These are phyloP conservation scores for Danio aesculapii DNA, from an alignment of 2,797 vertebrate species.

Conservation along the genomic window DNA sequence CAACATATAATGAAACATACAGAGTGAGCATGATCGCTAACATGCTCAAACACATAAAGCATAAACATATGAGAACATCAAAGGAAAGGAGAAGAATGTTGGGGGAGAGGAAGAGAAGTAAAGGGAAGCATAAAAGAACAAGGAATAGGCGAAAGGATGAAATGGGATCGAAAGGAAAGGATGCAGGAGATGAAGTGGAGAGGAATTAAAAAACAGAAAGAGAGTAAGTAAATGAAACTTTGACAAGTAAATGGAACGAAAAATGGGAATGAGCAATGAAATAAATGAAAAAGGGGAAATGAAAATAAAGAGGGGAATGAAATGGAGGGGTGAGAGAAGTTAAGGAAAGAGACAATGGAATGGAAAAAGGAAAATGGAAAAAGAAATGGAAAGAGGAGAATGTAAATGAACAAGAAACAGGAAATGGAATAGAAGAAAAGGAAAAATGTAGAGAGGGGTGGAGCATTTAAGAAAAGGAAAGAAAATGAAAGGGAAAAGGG, in stretches of 20 bases:
- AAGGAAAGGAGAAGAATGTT: background rate
- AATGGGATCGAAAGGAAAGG: no score
- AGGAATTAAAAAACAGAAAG: no score
- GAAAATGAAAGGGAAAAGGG: background rate
- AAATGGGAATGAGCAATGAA: no score
- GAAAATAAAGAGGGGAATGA: background rate
- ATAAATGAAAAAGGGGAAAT: no score
- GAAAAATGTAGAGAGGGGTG: no score
- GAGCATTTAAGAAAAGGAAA: background rate
- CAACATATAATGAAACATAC: constrained; percentile 45
- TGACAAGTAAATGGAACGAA: background rate
- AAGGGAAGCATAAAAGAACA: background rate
- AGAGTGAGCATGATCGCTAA: background rate
- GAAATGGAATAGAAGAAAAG: background rate
- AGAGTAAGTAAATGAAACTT: no score
- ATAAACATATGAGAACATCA: constrained; percentile 9
- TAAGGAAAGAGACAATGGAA: background rate
- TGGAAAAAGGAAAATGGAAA: no score
- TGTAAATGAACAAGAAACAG: no score
- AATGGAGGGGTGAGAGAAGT: no score
- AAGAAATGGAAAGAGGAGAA: background rate
- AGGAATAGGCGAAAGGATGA: background rate
- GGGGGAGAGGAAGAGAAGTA: background rate
- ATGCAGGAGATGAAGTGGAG: no score
- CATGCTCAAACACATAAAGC: constrained; percentile 31